Evolutionary conservation across 2,797 vertebrate species (phyloP), one percentile per base, ranked within the genome.

Genomic region (Microctenopoma stevenorrisi): DNA sequence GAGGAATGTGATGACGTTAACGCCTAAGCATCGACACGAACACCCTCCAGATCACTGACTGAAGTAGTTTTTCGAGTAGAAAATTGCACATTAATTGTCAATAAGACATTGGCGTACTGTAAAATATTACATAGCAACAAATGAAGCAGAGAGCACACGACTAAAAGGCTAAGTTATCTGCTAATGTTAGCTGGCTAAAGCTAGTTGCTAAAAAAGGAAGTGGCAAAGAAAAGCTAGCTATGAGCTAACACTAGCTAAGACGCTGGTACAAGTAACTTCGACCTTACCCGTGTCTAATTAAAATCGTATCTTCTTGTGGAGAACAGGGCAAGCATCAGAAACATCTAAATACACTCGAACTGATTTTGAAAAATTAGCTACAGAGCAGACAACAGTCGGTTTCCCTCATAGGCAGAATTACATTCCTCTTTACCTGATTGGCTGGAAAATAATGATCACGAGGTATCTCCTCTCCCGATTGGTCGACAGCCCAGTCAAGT

Each of bases 181-280:
- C 49, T 14, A 33, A 72, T 16, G 40, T 35, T 47, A 79, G 78
- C 76, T 16, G 26, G 81, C 69, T 81, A 49, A 25, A 26, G 82
- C 79, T 86, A 76, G 6, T 14, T 0, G 28, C 38, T 1, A 47
- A 69, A 5, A 12, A 33, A 81, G 88, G 78, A 87, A 91, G 77
- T 82, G 40, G 51, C 3, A 13, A 11, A 33, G 16, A 60, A 26
- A 22, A 54, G 52, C 49, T 78, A 80, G 76, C 79, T 58, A 58
- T 10, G 12, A 46, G 82, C 76, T 81, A 79, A 79, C 14, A 46
- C 30, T 84, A 78, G 38, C 52, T 74, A 58, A 49, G 55, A 70
- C 30, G 11, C 11, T 30, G 35, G 2, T 56, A 14, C 10, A 38
- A 55, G 14, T 42, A 11, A 55, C n/a, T 50, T 30, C 37, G 13